Percentiles rank a stretch among this genome's conserved stretches.
phyloP scores from a whole-genome alignment of 1,140 invertebrate species.

The Pollicipes pollicipes region DNA sequence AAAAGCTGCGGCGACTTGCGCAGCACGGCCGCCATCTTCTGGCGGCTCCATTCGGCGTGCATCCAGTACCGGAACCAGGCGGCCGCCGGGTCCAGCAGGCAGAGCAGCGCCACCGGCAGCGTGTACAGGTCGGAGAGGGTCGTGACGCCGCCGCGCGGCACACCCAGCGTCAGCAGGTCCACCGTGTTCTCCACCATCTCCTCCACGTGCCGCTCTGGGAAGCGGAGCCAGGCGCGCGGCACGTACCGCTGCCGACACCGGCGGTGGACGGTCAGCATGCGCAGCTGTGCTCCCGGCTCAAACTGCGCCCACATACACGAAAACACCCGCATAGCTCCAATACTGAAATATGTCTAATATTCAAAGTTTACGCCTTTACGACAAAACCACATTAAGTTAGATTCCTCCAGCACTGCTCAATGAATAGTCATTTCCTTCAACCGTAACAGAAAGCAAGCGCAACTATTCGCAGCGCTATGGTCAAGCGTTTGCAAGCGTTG shows the following conservation, averaged over 20 bases:
- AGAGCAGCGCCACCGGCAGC: conserved; percentile 10
- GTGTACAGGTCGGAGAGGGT: neutral
- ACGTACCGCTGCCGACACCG: neutral
- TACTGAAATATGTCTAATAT: no score
- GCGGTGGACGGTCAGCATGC: no score
- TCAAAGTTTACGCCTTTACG: no score
- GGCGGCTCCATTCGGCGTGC: conserved; percentile 17
- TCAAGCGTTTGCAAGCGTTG: no score
- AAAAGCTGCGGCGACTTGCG: conserved; percentile 14
- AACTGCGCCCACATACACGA: no score
- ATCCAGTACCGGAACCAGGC: conserved; percentile 16
- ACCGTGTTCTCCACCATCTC: neutral
- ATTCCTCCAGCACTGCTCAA: no score
- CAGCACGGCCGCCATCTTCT: conserved; percentile 15
- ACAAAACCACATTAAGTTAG: no score
- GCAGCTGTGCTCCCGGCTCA: no score
- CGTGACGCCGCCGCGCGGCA: neutral
- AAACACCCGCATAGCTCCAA: no score
- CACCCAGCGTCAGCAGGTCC: neutral
- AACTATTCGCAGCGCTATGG: no score
- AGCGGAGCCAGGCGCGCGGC: neutral
- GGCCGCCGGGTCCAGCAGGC: conserved; percentile 15
- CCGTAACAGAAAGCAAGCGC: no score
- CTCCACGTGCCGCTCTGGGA: neutral
- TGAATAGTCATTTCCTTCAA: no score